Conservation (phyloP, 2,888 invertebrate genomes). For the Leucoma salicis region DNA sequence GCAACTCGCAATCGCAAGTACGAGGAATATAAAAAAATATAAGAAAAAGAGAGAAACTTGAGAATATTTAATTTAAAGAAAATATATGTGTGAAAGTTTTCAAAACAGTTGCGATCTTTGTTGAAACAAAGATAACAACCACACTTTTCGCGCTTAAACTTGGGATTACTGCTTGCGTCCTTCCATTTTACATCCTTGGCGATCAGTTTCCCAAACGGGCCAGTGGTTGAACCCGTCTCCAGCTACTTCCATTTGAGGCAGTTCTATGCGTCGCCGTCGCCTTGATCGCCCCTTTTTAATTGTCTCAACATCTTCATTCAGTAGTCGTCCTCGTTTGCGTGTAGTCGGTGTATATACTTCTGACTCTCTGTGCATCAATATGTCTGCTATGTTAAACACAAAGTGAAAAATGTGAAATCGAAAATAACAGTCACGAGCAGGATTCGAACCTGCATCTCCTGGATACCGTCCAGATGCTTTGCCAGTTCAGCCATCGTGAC, state of each 20-base stretch:
- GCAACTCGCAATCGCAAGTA: too few relatives aligned
- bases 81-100: too few relatives aligned
- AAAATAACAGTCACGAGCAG: too few relatives aligned
- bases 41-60: too few relatives aligned
- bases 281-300: slow-evolving; percentile 4
- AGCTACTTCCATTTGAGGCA: slow-evolving; percentile 21
- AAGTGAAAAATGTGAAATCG: too few relatives aligned
- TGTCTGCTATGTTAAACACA: too few relatives aligned
- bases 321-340: slow-evolving; percentile 20
- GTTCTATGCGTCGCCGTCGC: slow-evolving; percentile 12
- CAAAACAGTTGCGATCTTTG: slow-evolving; percentile 12
- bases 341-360: slow-evolving; percentile 20
- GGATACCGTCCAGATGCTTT: too few relatives aligned
- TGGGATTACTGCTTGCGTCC: slow-evolving; percentile 9
- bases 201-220: slow-evolving; percentile 15
- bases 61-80: too few relatives aligned
- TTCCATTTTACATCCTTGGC: slow-evolving; percentile 8
- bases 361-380: slow-evolving; percentile 13
- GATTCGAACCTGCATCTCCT: too few relatives aligned
- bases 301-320: slow-evolving; percentile 9
- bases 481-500: too few relatives aligned
- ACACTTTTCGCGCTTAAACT: slow-evolving; percentile 9
- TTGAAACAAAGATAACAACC: slow-evolving; percentile 7
- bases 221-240: slow-evolving; percentile 19
- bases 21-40: too few relatives aligned